Base-by-base conservation (phyloP, 2,797 vertebrate genomes). In the Botia almorhae region DNA sequence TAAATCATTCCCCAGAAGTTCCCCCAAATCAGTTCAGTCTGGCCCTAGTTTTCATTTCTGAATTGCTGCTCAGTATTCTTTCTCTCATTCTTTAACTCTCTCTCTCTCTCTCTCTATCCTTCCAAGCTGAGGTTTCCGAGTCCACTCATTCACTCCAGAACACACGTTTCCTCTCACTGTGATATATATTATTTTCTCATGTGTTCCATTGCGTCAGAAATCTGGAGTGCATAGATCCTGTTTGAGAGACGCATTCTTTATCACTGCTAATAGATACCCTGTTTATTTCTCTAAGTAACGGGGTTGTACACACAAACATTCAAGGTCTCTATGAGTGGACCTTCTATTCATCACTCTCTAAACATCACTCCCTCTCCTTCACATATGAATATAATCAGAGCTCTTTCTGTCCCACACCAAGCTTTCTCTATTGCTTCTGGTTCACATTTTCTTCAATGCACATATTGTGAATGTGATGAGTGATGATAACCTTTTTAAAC, bases 261-360 rank as follows among this genome's bases (percentile, higher is more conserved):
- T 86, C 77, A 73, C 50, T 11, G 48, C 76, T 75, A 53, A 69
- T 81, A 82, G 56, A 76, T 70, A 46, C 65, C 69, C 60, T 83
- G 76, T 85, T 85, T 83, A 82, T 79, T 83, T 79, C 82, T 72
- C 77, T 71, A 23, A 65, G 82, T 82, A 75, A 76, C 61, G 17
- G 50, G 19, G 43, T 51, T 3, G 13, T 48, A 17, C 13, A 73
- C 64, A 64, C 72, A 43, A 19, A 63, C 58, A 74, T 19, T 1
- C 58, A 63, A 60, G 2, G 46, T 46, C 69, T 70, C 75, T 74
- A 55, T 67, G 63, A 82, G 14, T 56, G 68, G 33, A 75, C 74
- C 80, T 46, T 10, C 7, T 46, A 10, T 46, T 46, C 43, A 46
- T 46, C 10, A 46, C 43, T 46, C 43, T 46, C 43, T 46, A 8